phyloP scores from a whole-genome alignment of 2,888 invertebrate genomes.

The Parnassius mnemosyne region DNA sequence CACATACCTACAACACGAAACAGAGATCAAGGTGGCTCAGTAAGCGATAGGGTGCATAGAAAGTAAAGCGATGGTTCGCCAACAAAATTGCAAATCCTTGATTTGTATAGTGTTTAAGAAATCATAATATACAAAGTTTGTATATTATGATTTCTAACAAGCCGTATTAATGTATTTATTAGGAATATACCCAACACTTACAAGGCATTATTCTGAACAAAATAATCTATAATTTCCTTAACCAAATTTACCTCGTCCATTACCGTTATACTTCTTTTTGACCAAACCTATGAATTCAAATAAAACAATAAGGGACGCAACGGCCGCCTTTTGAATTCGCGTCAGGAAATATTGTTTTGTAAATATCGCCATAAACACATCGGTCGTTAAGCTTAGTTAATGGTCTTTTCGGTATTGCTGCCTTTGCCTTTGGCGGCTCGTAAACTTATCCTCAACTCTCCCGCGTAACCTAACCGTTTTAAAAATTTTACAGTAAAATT shows the following conservation, averaged over 20 bases:
- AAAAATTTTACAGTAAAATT: constrained; percentile 50
- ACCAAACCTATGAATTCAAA: constrained; percentile 22
- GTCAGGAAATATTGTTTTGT: constrained; percentile 40
- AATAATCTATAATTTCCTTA: constrained; percentile 14
- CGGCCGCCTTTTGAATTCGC: constrained; percentile 9
- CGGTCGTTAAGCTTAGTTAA: constrained; percentile 59
- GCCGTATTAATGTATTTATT: neutral
- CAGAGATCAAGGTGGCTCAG: no score
- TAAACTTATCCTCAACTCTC: constrained; percentile 49
- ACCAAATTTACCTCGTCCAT: constrained; percentile 21
- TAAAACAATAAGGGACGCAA: constrained; percentile 26
- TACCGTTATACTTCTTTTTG: constrained; percentile 22
- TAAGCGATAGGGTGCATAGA: no score
- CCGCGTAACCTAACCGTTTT: constrained; percentile 28
- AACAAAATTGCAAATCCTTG: no score
- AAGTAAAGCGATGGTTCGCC: no score
- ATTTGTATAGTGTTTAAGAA: no score
- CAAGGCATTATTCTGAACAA: constrained; percentile 1
- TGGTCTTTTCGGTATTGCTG: constrained; percentile 31
- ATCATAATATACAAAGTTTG: no score
- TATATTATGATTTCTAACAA: no score
- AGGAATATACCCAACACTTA: neutral
- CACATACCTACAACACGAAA: no score
- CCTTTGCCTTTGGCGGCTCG: constrained; percentile 64
- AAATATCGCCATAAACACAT: constrained; percentile 62